These are phyloP conservation scores for Brachyopa scutellaris DNA, from an alignment of 2,888 invertebrate species.

Conservation along the genomic window DNA sequence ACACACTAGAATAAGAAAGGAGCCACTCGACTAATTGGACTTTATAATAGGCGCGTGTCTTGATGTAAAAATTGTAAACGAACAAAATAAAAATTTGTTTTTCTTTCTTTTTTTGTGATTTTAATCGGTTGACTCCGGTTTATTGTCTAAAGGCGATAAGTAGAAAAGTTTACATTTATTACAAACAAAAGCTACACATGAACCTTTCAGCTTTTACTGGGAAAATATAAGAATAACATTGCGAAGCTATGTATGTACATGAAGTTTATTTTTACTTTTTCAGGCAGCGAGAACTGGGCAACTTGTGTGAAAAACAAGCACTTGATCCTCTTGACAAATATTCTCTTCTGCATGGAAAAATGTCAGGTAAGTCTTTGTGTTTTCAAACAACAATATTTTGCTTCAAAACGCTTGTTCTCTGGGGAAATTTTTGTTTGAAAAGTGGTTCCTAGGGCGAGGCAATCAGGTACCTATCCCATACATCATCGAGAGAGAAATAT, in stretches of 20 bases:
- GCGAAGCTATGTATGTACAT: conserved; percentile 39
- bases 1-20: conserved; percentile 42
- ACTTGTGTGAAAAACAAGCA: conserved; percentile 51
- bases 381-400: conserved; percentile 51
- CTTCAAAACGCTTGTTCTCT: conserved; percentile 33
- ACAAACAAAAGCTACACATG: conserved; percentile 44
- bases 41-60: conserved; percentile 59
- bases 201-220: conserved; percentile 39
- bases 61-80: conserved; percentile 20
- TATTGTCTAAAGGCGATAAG: conserved; percentile 64
- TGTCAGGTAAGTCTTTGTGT: conserved; percentile 56
- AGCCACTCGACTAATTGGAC: conserved; percentile 54
- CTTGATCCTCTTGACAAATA: conserved; percentile 56
- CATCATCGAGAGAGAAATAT: conserved; percentile 48
- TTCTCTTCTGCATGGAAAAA: conserved; percentile 40
- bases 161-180: conserved; percentile 64
- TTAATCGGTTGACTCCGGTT: conserved; percentile 50
- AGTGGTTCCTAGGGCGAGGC: conserved; percentile 41
- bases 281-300: conserved; percentile 43
- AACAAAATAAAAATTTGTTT: conserved; percentile 26
- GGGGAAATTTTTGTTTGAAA: conserved; percentile 20
- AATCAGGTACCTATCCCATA: conserved; percentile 34
- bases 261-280: conserved; percentile 27
- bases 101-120: conserved; percentile 36
- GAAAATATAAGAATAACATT: conserved; percentile 25